A percentile compares a stretch with the other conserved stretches of the same genome.
These are phyloP conservation scores for Drosophila tanythrix DNA, from an alignment of 2,888 invertebrate species.

Conservation along the genomic window DNA sequence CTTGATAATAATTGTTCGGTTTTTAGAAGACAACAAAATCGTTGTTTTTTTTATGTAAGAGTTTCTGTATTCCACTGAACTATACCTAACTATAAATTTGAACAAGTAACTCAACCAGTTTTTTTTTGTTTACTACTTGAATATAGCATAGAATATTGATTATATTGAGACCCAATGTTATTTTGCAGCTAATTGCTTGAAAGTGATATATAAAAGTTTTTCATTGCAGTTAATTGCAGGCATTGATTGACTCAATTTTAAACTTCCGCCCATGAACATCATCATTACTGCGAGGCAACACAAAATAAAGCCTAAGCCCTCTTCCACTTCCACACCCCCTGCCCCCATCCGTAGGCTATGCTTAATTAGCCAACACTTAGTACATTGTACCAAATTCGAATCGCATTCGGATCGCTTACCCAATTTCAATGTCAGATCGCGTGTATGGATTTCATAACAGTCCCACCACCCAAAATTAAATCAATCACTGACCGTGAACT, in stretches of 20 bases:
- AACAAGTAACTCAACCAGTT: neutral
- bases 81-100: neutral
- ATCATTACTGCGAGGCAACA: slow-evolving; percentile 12
- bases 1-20: too few relatives aligned
- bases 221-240: slow-evolving; percentile 21
- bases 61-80: too few relatives aligned
- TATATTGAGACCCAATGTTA: neutral
- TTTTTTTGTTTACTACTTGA: neutral
- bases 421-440: slow-evolving; percentile 72
- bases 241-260: slow-evolving; percentile 5
- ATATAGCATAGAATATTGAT: neutral
- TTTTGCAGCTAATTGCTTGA: neutral
- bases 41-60: too few relatives aligned
- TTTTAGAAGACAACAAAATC: too few relatives aligned
- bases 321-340: neutral
- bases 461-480: slow-evolving; percentile 58
- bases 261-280: slow-evolving; percentile 33
- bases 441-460: slow-evolving; percentile 63
- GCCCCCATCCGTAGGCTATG: neutral
- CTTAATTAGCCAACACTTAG: slow-evolving; percentile 41
- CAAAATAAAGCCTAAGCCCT: slow-evolving; percentile 8
- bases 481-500: slow-evolving; percentile 77
- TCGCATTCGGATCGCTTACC: slow-evolving; percentile 57
- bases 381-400: slow-evolving; percentile 62
- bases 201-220: slow-evolving; percentile 1